Evolutionary conservation across 1,140 invertebrate genomes (phyloP).

Genomic region (Tetraneura akinire): DNA sequence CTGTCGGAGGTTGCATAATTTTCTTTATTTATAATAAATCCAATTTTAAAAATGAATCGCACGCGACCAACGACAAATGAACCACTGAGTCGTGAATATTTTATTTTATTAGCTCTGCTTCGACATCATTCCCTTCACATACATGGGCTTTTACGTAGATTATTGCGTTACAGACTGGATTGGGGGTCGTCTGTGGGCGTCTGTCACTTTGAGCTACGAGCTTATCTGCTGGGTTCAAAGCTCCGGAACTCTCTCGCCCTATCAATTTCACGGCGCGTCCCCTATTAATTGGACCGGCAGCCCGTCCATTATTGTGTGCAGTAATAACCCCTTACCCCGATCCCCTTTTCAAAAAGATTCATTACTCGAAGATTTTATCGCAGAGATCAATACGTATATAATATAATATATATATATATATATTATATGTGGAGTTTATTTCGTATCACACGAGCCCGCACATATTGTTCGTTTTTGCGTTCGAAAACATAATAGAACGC

Average conservation of each 20-base stretch:
- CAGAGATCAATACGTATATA: conserved; percentile 31
- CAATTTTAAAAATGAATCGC: conserved; percentile 14
- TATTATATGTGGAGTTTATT: too few species aligned
- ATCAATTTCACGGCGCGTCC: conserved; percentile 49
- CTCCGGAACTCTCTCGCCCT: conserved; percentile 49
- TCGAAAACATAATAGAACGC: too few species aligned
- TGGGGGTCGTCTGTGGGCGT: conserved; percentile 6
- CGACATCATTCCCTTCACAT: conserved; percentile 20
- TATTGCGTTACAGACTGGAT: conserved; percentile 33
- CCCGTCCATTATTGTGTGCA: conserved; percentile 24
- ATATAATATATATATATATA: too few species aligned
- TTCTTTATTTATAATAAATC: conserved; percentile 8
- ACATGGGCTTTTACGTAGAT: conserved; percentile 48
- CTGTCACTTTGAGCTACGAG: conserved; percentile 45
- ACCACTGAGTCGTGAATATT: conserved; percentile 33
- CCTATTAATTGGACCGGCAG: conserved; percentile 48
- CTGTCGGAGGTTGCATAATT: too few species aligned
- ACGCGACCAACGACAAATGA: conserved; percentile 14
- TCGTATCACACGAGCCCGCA: conserved; percentile 26
- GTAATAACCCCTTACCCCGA: background rate
- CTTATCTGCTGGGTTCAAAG: conserved; percentile 49
- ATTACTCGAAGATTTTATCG: conserved; percentile 48
- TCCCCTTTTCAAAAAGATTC: conserved; percentile 31
- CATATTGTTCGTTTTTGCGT: background rate
- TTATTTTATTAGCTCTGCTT: conserved; percentile 40